Conservation (phyloP, 2,888 invertebrate genomes). For the Epirrhoe alternata region DNA sequence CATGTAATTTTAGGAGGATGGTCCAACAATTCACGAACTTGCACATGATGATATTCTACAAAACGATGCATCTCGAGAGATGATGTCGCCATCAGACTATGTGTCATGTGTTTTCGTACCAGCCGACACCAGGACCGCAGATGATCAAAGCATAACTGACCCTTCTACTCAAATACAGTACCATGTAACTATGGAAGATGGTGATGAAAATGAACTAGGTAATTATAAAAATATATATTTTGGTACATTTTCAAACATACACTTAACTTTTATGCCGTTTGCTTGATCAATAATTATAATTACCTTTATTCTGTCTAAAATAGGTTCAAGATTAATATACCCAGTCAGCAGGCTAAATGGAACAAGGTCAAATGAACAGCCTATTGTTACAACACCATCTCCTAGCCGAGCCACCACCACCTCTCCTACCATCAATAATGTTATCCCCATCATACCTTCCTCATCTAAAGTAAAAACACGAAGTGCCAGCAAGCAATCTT, state of each 20-base stretch:
- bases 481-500: slow-evolving; percentile 41
- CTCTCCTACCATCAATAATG: slow-evolving; percentile 50
- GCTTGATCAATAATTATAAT: background rate
- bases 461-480: slow-evolving; percentile 58
- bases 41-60: slow-evolving; percentile 76
- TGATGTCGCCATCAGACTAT: slow-evolving; percentile 61
- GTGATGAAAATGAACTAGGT: slow-evolving; percentile 73
- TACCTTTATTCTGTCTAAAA: slow-evolving; percentile 21
- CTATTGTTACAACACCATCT: slow-evolving; percentile 63
- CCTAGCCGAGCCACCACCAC: slow-evolving; percentile 55
- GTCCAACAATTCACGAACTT: slow-evolving; percentile 81
- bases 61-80: slow-evolving; percentile 63
- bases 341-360: slow-evolving; percentile 52
- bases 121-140: slow-evolving; percentile 41
- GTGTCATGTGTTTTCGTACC: slow-evolving; percentile 59
- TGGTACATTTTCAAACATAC: background rate
- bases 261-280: no score
- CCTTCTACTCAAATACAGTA: slow-evolving; percentile 61
- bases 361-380: slow-evolving; percentile 51
- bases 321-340: slow-evolving; percentile 62
- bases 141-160: slow-evolving; percentile 52
- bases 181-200: slow-evolving; percentile 79
- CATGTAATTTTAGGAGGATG: slow-evolving; percentile 71
- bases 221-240: background rate
- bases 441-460: slow-evolving; percentile 54